Evolutionary conservation across 2,113 vertebrate species (phyloP), one percentile per base, ranked within the genome.

Genomic region (Myodes glareolus): DNA sequence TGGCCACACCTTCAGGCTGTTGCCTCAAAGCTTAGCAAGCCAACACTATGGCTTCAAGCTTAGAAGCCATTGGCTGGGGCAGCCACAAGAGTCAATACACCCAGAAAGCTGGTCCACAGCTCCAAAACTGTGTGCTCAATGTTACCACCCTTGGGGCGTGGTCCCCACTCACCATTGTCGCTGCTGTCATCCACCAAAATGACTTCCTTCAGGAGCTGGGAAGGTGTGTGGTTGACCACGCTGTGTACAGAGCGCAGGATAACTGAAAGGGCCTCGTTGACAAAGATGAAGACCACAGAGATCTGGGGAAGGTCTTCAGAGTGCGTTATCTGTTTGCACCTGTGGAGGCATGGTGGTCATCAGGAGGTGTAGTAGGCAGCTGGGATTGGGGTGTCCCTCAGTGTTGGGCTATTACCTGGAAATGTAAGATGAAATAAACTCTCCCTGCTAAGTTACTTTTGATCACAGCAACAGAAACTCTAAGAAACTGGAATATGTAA

Each of bases 141-240:
- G 21, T 58, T 13, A 5, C 88, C 11, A 11, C 25, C 67, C 55
- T 8, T 39, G 3, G 1, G 2, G 17, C 33, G 17, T 7, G 3
- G 33, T 45, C 39, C 29, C 70, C 42, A 31, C 98, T 99, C 98
- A 99, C 99, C 99, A 0, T 99, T 99, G 98, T 99, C 99, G 0
- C 99, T 99, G 99, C 99, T 99, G 98, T 99, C 99, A 11, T 99
- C 99, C 97, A 99, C 99, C 97, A 99, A 98, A 91, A 99, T 99
- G 98, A 99, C 99, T 98, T 99, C 99, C 96, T 99, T 99, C 58
- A 99, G 99, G 95, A 99, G 98, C 96, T 99, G 99, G 0, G 99
- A 99, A 0, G 99, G 99, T 0, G 99, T 99, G 98, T 99, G 99
- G 97, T 99, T 99, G 98, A 99, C 99, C 82, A 99, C 99, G 0